Evolutionary conservation across 2,888 invertebrate genomes (phyloP).

Genomic region (Ditula angustiorana): DNA sequence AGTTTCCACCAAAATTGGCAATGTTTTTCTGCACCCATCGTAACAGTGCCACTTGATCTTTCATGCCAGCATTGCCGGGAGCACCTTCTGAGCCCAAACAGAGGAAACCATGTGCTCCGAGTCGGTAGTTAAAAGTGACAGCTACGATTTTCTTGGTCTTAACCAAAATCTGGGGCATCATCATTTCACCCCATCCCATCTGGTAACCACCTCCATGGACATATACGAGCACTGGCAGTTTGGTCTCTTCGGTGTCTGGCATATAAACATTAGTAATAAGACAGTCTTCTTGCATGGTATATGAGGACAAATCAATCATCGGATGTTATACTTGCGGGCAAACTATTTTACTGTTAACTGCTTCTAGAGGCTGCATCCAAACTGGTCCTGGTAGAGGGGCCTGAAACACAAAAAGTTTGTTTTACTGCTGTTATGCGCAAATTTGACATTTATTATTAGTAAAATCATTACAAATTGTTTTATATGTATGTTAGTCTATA

Average conservation of each 20-base stretch:
- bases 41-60: constrained; percentile 66
- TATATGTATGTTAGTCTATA: too few relatives aligned
- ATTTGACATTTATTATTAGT: too few relatives aligned
- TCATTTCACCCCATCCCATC: constrained; percentile 41
- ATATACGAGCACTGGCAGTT: constrained; percentile 52
- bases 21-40: constrained; percentile 65
- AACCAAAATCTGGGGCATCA: constrained; percentile 24
- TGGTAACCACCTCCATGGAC: constrained; percentile 55
- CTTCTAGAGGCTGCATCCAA: constrained; percentile 21
- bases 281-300: constrained; percentile 35
- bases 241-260: constrained; percentile 48
- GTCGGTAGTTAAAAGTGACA: constrained; percentile 49
- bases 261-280: constrained; percentile 44
- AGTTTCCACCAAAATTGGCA: constrained; percentile 64
- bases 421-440: too few relatives aligned
- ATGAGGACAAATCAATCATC: not conserved
- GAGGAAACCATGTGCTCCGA: constrained; percentile 52
- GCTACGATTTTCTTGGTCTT: constrained; percentile 42
- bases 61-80: constrained; percentile 67
- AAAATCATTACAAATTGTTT: too few relatives aligned
- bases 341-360: constrained; percentile 4
- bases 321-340: not conserved
- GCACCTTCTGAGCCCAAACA: constrained; percentile 54
- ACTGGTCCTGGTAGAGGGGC: constrained; percentile 19
- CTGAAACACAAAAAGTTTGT: not conserved